Evolutionary conservation across 92 coral and sea anemone genomes (phyloP), one percentile per base, ranked within the genome.

Genomic region (Zoanthus solanderi): DNA sequence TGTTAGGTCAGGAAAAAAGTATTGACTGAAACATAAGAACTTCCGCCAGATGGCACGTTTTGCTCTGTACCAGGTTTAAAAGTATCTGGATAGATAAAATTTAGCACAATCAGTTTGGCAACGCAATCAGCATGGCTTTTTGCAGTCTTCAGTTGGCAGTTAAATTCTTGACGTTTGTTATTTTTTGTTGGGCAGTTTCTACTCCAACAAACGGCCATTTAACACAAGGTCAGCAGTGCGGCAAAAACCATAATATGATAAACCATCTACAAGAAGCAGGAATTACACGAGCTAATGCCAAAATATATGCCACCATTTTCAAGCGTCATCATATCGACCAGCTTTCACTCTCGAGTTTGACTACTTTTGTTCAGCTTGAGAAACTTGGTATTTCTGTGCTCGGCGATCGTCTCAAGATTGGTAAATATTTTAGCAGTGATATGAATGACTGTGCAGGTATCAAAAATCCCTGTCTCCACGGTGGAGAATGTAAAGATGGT

Each of bases 341-440:
- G 58, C 53, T 71, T 47, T 71, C 87, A 15, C 86, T 91, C 30
- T 52, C 83, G 16, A 46, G 45, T 13, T 71, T 93, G 9, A 91
- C 96, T 12, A 42, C 87, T 6, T 37, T 37, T 37, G 72, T 52
- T n/a, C 91, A 91, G 77, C 93, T 93, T 2, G 69, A 91, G 60
- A 63, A 78, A 88, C 56, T 87, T 10, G 96, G 96, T 9, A 84
- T 93, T 34, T 48, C 68, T 31, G 89, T 87, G 2, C 81, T 83
- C 11, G 92, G 96, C n/a, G 94, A 93, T 66, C 91, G 94, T 48
- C 71, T 89, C 4, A 93, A 91, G 91, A 93, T 93, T 65, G 66
- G 69, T 34, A 76, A 84, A 80, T 93, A 75, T 65, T 91, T 89
- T 52, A 76, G 87, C 32, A 87, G 57, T 31, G 96, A 93, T 63